These are phyloP conservation scores for Ophion costatus DNA, from an alignment of 2,888 invertebrate species.

Conservation along the genomic window DNA sequence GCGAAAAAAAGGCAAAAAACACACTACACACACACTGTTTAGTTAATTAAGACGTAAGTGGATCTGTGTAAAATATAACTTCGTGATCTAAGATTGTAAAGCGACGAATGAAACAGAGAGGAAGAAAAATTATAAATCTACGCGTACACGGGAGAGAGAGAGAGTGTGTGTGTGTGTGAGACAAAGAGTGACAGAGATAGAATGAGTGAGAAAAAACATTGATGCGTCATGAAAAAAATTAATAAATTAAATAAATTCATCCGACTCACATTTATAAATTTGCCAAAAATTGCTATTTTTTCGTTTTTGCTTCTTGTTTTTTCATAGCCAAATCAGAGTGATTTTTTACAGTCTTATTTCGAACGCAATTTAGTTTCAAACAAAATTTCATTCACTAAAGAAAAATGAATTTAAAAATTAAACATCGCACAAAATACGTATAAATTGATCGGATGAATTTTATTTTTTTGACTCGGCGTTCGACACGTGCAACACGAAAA, in stretches of 20 bases:
- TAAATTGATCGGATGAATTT: background rate
- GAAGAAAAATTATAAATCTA: constrained; percentile 46
- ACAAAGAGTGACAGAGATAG: constrained; percentile 10
- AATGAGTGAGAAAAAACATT: constrained; percentile 39
- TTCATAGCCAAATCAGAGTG: background rate
- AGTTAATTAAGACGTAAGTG: constrained; percentile 79
- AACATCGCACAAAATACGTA: background rate
- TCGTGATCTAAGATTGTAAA: constrained; percentile 82
- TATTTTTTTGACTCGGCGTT: background rate
- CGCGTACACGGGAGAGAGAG: constrained; percentile 53
- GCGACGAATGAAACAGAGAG: constrained; percentile 63
- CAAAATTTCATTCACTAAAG: background rate
- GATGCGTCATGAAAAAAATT: constrained; percentile 22
- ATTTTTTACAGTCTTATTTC: background rate
- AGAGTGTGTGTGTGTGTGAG: constrained; percentile 49
- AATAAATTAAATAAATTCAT: background rate
- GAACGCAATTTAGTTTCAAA: background rate
- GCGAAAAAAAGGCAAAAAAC: constrained; percentile 18
- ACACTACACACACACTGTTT: constrained; percentile 61
- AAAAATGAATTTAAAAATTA: too few relatives aligned
- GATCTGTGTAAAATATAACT: constrained; percentile 82
- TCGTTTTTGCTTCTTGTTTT: background rate
- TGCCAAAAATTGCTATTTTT: background rate
- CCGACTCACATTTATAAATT: background rate
- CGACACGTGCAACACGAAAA: constrained; percentile 4